A percentile compares a stretch with the other conserved stretches of the same genome.
Evolutionary conservation across 2,113 vertebrate genomes (phyloP).

Genomic region (Hemiscyllium ocellatum): DNA sequence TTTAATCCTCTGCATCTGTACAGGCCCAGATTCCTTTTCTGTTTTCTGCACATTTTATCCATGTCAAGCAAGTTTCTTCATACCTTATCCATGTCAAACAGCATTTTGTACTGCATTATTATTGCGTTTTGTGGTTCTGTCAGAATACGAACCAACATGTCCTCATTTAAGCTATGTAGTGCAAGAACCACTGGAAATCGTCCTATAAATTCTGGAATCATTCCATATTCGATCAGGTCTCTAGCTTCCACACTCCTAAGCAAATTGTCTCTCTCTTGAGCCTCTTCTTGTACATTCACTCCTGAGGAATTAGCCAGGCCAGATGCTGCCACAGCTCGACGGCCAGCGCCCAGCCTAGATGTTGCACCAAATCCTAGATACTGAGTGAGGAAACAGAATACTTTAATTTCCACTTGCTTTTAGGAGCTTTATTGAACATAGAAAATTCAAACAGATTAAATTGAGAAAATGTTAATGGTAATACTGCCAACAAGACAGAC

Average conservation of each 20-base stretch:
- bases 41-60: constrained; percentile 69
- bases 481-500: background rate
- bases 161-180: constrained; percentile 87
- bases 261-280: constrained; percentile 85
- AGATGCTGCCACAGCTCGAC: constrained; percentile 84
- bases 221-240: constrained; percentile 93
- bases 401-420: background rate
- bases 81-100: constrained; percentile 98
- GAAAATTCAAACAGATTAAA: background rate
- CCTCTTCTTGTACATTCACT: constrained; percentile 75
- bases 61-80: constrained; percentile 72
- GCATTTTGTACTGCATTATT: constrained; percentile 88
- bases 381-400: constrained; percentile 52
- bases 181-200: constrained; percentile 91
- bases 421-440: background rate
- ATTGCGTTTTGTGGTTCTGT: constrained; percentile 90
- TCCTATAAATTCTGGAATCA: constrained; percentile 96
- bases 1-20: background rate
- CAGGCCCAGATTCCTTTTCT: background rate
- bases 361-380: constrained; percentile 90
- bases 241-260: constrained; percentile 81
- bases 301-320: constrained; percentile 82
- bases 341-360: constrained; percentile 78
- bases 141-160: constrained; percentile 83
- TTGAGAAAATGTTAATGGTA: background rate